phyloP scores from a whole-genome alignment of 35 echinoderm and acorn worm species.

The Anneissia japonica region DNA sequence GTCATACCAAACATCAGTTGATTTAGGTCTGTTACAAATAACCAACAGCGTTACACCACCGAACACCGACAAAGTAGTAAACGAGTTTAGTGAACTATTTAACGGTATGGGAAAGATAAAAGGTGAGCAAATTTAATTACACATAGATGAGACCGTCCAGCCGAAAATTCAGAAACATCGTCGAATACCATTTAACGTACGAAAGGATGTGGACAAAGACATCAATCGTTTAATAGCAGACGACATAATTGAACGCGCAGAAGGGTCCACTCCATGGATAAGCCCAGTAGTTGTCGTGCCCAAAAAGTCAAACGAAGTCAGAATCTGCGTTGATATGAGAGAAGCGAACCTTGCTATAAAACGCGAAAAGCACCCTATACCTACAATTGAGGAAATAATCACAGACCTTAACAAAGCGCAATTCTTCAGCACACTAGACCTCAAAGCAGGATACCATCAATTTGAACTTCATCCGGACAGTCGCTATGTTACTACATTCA shows the following conservation, averaged over 20 bases:
- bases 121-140: constrained; percentile 6
- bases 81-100: background rate
- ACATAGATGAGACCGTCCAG: constrained; percentile 1
- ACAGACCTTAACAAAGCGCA: constrained; percentile 27
- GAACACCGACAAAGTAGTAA: background rate
- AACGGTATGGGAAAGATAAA: constrained; percentile 26
- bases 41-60: background rate
- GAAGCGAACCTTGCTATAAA: constrained; percentile 24
- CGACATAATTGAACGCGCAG: constrained; percentile 11
- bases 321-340: constrained; percentile 43
- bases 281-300: background rate
- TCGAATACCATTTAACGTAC: constrained; percentile 12
- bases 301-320: background rate
- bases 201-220: constrained; percentile 18
- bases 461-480: constrained; percentile 22
- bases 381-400: constrained; percentile 45
- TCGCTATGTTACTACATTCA: constrained; percentile 50
- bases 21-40: constrained; percentile 18
- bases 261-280: background rate
- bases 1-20: constrained; percentile 4
- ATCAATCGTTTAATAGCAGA: constrained; percentile 5
- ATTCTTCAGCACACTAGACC: constrained; percentile 47
- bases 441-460: constrained; percentile 53
- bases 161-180: constrained; percentile 16
- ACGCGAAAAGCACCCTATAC: constrained; percentile 51